phyloP scores from a whole-genome alignment of 1,140 invertebrate species.

The Palaemon carinicauda region DNA sequence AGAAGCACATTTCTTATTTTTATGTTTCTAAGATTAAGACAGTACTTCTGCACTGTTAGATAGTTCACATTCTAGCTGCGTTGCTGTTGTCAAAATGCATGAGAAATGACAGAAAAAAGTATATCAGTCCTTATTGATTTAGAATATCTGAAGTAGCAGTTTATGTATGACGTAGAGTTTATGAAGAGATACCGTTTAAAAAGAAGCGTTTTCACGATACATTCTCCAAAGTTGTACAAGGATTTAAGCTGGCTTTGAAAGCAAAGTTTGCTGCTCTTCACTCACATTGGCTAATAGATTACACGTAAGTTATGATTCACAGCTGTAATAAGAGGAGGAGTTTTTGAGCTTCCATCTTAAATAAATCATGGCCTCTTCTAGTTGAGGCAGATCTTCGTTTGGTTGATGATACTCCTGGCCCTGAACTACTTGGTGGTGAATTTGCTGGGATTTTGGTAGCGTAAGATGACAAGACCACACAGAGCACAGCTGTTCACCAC shows the following conservation, averaged over 20 bases:
- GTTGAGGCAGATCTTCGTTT: conserved; percentile 41
- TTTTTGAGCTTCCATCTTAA: not conserved
- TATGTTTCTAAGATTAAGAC: too few species aligned
- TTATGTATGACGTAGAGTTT: too few species aligned
- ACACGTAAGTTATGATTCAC: conserved; percentile 6
- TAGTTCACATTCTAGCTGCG: too few species aligned
- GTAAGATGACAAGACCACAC: conserved; percentile 28
- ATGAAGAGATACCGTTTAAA: not conserved
- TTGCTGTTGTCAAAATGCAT: too few species aligned
- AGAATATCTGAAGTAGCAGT: not conserved
- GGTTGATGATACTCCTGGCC: conserved; percentile 39
- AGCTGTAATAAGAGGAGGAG: not conserved
- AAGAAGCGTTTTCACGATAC: not conserved
- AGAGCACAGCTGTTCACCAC: not conserved
- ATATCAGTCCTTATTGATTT: not conserved
- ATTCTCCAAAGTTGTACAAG: not conserved
- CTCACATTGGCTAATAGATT: conserved; percentile 22
- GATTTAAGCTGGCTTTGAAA: not conserved
- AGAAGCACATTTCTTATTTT: too few species aligned
- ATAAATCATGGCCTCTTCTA: conserved; percentile 36
- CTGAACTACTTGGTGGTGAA: conserved; percentile 24
- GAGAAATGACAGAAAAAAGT: too few species aligned
- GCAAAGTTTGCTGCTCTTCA: conserved; percentile 15
- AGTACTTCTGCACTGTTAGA: too few species aligned
- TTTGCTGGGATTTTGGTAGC: conserved; percentile 31